Evolutionary conservation across 2,888 invertebrate genomes (phyloP), one percentile per base, ranked within the genome.

Genomic region (Lysandra bellargus): DNA sequence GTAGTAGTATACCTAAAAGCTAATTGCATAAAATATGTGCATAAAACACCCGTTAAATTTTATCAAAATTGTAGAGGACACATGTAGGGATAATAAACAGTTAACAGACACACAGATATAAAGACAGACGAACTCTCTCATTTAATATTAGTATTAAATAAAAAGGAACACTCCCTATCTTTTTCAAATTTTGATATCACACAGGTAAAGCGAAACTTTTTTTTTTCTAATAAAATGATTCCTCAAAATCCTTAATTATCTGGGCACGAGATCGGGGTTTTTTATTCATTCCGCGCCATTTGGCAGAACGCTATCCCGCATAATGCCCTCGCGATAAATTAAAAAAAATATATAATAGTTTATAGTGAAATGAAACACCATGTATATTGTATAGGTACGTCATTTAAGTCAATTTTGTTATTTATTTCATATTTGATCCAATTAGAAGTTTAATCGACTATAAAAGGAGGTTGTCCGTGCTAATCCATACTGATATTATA

Each of bases 181-280:
- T 80, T 79, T 49, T 80, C 80, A 84, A 85, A 86, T 88, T 91
- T 88, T 89, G 91, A 91, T 90, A 91, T 85, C 88, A 88, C 93
- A 87, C 93, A 94, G 94, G 94, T 94, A 94, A 91, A 86, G 89
- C 89, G 86, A 91, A 91, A 90, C 88, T 86, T 92, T 91, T 90
- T 90, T 91, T 86, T 85, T 69, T 69, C 69, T 88, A 87, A 90
- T 88, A 89, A 91, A 90, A 89, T 88, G 88, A 89, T 90, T 91
- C 90, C 88, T 87, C 90, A 87, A 89, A 90, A 89, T 85, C 92
- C 91, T 90, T 92, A 93, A 94, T 93, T 93, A 94, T 93, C 93
- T 86, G 89, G 87, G 88, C 92, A 90, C 91, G 91, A 92, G 93
- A 93, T 93, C 93, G 92, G 87, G 85, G 89, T 92, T 93, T 93